phyloP scores from a whole-genome alignment of 1,140 invertebrate species.

The Zaprionus davidi region DNA sequence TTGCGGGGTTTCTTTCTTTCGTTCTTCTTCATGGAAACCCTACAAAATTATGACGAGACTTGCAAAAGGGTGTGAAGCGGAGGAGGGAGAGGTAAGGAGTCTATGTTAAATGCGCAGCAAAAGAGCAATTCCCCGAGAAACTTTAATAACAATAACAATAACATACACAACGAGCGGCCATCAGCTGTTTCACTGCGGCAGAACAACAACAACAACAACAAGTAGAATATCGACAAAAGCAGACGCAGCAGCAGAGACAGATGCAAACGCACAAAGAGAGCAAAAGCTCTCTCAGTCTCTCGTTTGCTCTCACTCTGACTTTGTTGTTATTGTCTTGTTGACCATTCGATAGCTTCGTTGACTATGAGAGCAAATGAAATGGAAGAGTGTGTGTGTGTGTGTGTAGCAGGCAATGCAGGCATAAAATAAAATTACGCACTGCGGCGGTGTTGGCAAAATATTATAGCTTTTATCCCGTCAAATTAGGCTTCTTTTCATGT shows the following conservation, averaged over 20 bases:
- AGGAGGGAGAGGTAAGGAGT: not conserved
- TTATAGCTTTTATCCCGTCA: not conserved
- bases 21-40: slow-evolving; percentile 51
- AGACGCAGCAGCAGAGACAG: not conserved
- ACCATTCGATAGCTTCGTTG: not conserved
- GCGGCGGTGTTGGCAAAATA: not conserved
- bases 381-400: not conserved
- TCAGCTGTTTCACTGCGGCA: slow-evolving; percentile 4
- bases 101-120: slow-evolving; percentile 10
- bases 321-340: not conserved
- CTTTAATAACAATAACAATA: slow-evolving; percentile 27
- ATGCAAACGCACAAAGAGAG: slow-evolving; percentile 17
- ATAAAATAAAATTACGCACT: not conserved
- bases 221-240: not conserved
- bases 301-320: not conserved
- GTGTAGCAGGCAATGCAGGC: not conserved
- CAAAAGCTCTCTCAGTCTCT: slow-evolving; percentile 8
- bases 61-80: not conserved
- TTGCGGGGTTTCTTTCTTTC: slow-evolving; percentile 53
- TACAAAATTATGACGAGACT: slow-evolving; percentile 38
- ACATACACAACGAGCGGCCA: slow-evolving; percentile 21
- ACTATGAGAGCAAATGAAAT: not conserved
- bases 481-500: not conserved
- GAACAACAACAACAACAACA: not conserved
- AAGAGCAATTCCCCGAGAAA: slow-evolving; percentile 3